Evolutionary conservation across 2,113 vertebrate genomes (phyloP).

Genomic region (Plotosus lineatus): DNA sequence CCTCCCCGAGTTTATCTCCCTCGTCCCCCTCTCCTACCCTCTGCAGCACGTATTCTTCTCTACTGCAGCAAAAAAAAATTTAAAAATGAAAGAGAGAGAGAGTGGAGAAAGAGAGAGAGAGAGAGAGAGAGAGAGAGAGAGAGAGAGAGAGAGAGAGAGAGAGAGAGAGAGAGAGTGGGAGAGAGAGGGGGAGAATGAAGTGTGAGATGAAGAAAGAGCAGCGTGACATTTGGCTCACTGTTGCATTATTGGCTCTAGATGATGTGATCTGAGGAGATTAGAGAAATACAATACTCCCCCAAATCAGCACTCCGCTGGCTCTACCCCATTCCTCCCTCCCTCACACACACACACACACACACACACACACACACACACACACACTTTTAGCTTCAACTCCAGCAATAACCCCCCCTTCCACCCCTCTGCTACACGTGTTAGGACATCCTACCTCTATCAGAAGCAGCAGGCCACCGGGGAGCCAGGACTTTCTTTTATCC

Average conservation of each 20-base stretch:
- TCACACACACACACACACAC: slow-evolving; percentile 30
- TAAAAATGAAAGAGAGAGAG: slow-evolving; percentile 48
- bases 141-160: slow-evolving; percentile 40
- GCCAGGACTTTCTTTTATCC: slow-evolving; percentile 8
- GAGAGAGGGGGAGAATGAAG: slow-evolving; percentile 30
- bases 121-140: slow-evolving; percentile 31
- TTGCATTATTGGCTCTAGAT: slow-evolving; percentile 72
- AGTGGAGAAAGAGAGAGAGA: slow-evolving; percentile 35
- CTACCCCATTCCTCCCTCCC: slow-evolving; percentile 53
- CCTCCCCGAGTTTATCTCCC: slow-evolving; percentile 41
- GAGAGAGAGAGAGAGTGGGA: slow-evolving; percentile 37
- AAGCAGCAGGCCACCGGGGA: slow-evolving; percentile 3
- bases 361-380: slow-evolving; percentile 29
- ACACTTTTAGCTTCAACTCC: slow-evolving; percentile 22
- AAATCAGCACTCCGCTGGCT: slow-evolving; percentile 63
- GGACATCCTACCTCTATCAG: slow-evolving; percentile 23
- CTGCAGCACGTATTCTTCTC: slow-evolving; percentile 67
- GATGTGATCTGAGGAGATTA: slow-evolving; percentile 76
- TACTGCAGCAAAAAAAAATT: slow-evolving; percentile 65
- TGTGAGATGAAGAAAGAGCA: slow-evolving; percentile 56
- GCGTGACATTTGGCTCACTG: slow-evolving; percentile 68
- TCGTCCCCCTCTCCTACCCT: slow-evolving; percentile 56
- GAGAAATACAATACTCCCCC: slow-evolving; percentile 71
- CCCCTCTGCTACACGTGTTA: slow-evolving; percentile 19
- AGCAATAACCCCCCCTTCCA: neutral